Evolutionary conservation across 2,888 invertebrate species (phyloP), one percentile per base, ranked within the genome.

Genomic region (Hirtodrosophila confusa): DNA sequence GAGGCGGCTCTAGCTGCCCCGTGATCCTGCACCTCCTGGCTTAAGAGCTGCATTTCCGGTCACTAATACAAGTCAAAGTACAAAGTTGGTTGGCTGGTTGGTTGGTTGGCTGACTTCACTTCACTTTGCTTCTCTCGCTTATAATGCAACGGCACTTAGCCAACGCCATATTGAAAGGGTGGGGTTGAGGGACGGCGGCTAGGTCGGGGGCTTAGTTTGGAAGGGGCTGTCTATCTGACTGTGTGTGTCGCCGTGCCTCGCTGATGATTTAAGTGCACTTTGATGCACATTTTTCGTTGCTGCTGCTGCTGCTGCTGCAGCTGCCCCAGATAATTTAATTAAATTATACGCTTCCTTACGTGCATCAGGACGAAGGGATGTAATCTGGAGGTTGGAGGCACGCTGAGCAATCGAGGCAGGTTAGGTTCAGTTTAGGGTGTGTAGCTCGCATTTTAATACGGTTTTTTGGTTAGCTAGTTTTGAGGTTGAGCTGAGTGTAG

Each of bases 181-280:
- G 31, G 37, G 27, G 35, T 17, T 1, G 4, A 41, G 27, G 11
- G 24, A 3, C 9, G 8, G n/a, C 4, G 9, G 49, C 50, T 39
- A 37, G 35, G 24, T 37, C 35, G 51, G 43, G 27, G 51, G 40
- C 23, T 37, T 44, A 44, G 48, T 36, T 57, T 17, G 72, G 51
- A 50, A 43, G 43, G 55, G 29, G 45, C 36, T 45, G 47, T 41
- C 51, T 64, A 62, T 68, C 67, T 68, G 56, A 27, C 49, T 58
- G 75, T 80, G 87, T 80, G 69, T 85, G 86, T 87, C 79, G 77
- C 86, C 88, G 83, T 84, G 88, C 83, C 83, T 85, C 77, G 83
- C 88, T 87, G 86, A 87, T 85, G 83, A 84, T 84, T 87, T 84
- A 84, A 84, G 88, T 84, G 83, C 88, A 87, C 88, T 84, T 84